Evolutionary conservation across 2,797 vertebrate genomes (phyloP), one percentile per base, ranked within the genome.

Genomic region (Gobionotothen gibberifrons): DNA sequence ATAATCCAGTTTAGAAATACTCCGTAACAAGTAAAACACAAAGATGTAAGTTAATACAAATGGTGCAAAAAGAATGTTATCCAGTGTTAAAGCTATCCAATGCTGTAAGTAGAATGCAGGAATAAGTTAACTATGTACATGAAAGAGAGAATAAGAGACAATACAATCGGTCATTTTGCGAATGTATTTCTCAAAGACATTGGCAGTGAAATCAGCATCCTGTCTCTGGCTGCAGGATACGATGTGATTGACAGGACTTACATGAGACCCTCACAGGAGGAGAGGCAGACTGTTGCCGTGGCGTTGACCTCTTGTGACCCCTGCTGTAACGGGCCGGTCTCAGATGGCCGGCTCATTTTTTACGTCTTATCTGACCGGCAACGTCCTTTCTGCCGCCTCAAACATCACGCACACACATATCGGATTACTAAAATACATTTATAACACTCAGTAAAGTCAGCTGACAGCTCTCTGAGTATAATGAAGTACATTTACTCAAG

Each of bases 271-370:
- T 47, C 53, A 39, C 52, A 70, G 74, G 81, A 79, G 61, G 61
- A 9, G 72, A 55, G 74, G 84, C 73, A 83, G 87, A 82, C 72
- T 48, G 86, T 78, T 75, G 78, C 86, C 29, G 51, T 68, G 79
- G 86, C 46, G 32, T 51, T 84, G 90, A 92, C 89, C 89, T 80
- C n/a, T 14, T 46, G 15, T 74, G 85, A 89, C 89, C 89, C 72
- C 77, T 46, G 82, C 83, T 79, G 82, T 85, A 85, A 78, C 67
- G 3, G 58, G 66, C 72, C 43, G 58, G 73, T 74, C 84, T 92
- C 89, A 64, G 66, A 79, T 89, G 89, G 83, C 88, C 49, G 52
- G 58, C 79, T 92, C 84, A 52, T 90, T 92, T 90, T 91, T 90
- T 87, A 91, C 69, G 72, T 85, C 88, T 89, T 80, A 85, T 81